Percentiles rank a stretch among this genome's conserved stretches.
Conservation (phyloP, 1,140 invertebrate genomes). For the Plectus sambesii region DNA sequence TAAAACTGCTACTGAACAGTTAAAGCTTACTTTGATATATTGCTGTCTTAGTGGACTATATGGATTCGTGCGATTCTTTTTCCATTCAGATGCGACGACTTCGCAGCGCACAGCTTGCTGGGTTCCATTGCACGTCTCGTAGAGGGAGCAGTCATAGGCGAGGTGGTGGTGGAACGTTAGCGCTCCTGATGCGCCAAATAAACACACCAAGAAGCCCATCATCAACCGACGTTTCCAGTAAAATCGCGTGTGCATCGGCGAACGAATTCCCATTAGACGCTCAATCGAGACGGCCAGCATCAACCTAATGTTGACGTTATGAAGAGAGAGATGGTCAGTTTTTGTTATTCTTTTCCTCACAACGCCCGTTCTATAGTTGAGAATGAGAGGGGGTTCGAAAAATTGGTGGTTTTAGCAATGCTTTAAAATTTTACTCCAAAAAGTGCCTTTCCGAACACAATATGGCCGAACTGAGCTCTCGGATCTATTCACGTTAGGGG, state of each 20-base stretch:
- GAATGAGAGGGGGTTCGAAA: not conserved
- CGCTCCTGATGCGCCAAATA: conserved; percentile 25
- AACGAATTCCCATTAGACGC: conserved; percentile 33
- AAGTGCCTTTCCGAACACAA: conserved; percentile 3
- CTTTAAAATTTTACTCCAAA: not conserved
- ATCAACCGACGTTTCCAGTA: conserved; percentile 26
- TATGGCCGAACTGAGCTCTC: too few species aligned
- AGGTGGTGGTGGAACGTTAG: conserved; percentile 35
- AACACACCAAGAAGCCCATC: conserved; percentile 19
- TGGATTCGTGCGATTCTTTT: too few species aligned
- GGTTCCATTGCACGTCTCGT: too few species aligned
- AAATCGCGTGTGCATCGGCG: conserved; percentile 36
- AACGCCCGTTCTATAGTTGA: conserved; percentile 11
- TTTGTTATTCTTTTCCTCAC: conserved; percentile 11
- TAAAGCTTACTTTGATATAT: too few species aligned
- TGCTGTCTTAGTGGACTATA: too few species aligned
- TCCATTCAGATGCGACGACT: too few species aligned
- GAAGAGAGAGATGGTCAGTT: conserved; percentile 15
- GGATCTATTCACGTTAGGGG: too few species aligned
- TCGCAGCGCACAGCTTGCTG: too few species aligned
- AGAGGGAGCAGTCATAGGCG: conserved; percentile 31
- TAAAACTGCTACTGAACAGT: too few species aligned
- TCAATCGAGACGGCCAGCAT: conserved; percentile 36
- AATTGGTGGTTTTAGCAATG: not conserved
- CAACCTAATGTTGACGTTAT: too few species aligned